Base-by-base conservation (phyloP, 2,797 vertebrate genomes). In the Sebastes kiyomatsui region DNA sequence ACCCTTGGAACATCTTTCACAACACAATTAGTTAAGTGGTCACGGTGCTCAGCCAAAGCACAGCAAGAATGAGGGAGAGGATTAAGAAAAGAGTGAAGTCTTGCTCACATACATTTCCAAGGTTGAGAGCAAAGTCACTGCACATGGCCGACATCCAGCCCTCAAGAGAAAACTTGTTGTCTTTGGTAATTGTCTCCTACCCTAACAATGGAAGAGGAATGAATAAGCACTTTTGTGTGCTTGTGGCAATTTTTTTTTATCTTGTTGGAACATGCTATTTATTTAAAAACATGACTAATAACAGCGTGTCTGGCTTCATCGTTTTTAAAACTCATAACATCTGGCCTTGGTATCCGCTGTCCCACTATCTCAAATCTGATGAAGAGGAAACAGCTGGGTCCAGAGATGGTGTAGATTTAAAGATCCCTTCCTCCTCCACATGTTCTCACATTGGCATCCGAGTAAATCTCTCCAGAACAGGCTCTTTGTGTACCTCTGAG, bases 21-120 rank as follows among this genome's bases (percentile, higher is more conserved):
- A 85, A 73, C 79, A 86, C 90, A 92, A 90, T 91, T 89, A 91
- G 87, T 88, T 87, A 94, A 90, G 90, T 93, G 90, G 88, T 87
- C 67, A 80, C n/a, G n/a, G 75, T 79, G 72, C 73, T 85, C 81
- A 77, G 86, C 77, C 81, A 83, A 75, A 79, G 88, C 84, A 66
- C 56, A 75, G 77, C 73, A 55, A 76, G 84, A 86, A 78, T 70
- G 81, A 79, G 66, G 77, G 75, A 64, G 73, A 67, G 83, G 89
- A 86, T 92, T 90, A 85, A 85, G 82, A 82, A 84, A 83, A 60
- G 54, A 67, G 59, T 61, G 64, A 81, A 85, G 83, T 86, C 82
- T 77, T 52, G 54, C 79, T 89, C 79, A 69, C 75, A 81, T 85
- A 66, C 73, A 87, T 87, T 86, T 83, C 83, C 82, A 91, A 88